Conservation (phyloP, 2,113 vertebrate species). For the Entelurus aequoreus region DNA sequence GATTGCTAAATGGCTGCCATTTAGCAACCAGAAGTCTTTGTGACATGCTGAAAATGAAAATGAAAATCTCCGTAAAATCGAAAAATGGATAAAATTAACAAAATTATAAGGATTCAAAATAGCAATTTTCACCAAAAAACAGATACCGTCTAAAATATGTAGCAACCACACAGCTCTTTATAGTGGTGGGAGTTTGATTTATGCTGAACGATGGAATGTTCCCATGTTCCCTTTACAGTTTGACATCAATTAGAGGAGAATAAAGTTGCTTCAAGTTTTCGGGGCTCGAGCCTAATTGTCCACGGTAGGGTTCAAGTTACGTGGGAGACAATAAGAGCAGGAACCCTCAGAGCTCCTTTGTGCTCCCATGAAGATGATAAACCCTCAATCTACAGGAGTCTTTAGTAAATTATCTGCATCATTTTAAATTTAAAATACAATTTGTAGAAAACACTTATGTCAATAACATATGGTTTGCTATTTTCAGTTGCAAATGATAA, state of each 20-base stretch:
- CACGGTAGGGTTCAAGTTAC: background rate
- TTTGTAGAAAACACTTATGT: too few species aligned
- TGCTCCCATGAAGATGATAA: too few species aligned
- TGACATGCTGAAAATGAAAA: background rate
- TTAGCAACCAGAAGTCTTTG: background rate
- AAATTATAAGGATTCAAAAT: background rate
- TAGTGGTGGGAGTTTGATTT: background rate
- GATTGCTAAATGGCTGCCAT: background rate
- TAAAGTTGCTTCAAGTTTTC: background rate
- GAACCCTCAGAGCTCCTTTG: too few species aligned
- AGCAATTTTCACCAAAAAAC: background rate
- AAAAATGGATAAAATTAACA: background rate
- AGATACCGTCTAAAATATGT: background rate
- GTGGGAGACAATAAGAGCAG: too few species aligned
- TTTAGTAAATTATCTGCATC: too few species aligned
- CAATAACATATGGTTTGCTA: too few species aligned
- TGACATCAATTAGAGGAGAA: background rate
- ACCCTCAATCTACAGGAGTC: too few species aligned
- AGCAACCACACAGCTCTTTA: background rate
- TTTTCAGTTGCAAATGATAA: too few species aligned
- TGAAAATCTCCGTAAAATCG: background rate
- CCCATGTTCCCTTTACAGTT: background rate
- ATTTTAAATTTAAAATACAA: too few species aligned
- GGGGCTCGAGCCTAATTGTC: background rate
- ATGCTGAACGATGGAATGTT: background rate